phyloP scores from a whole-genome alignment of 2,113 vertebrate species.

The Micromys minutus region DNA sequence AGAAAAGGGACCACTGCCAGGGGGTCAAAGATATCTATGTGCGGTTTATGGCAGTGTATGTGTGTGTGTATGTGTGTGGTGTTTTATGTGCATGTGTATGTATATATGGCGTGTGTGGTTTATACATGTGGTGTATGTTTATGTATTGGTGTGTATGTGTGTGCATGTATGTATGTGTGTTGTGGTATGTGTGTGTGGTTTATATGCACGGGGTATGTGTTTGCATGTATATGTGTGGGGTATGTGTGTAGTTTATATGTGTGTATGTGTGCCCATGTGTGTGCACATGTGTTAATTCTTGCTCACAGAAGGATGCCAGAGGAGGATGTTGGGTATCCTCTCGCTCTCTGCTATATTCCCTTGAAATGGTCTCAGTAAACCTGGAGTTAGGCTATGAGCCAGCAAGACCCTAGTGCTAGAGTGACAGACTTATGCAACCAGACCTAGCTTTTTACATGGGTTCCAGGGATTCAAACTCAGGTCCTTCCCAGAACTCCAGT shows the following conservation, averaged over 20 bases:
- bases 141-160: no score
- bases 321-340: neutral
- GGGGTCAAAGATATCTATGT: neutral
- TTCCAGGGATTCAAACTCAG: neutral
- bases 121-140: neutral
- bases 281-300: neutral
- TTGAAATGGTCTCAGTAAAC: neutral
- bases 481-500: neutral
- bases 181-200: neutral
- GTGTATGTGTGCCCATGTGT: neutral
- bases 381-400: neutral
- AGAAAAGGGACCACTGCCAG: rapidly evolving
- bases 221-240: no score
- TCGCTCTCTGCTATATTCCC: neutral
- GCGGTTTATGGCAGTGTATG: neutral
- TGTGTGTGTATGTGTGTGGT: neutral
- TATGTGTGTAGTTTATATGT: neutral
- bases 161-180: neutral
- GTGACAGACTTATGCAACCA: neutral
- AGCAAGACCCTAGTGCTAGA: neutral
- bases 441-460: neutral
- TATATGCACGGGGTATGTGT: neutral
- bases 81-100: neutral
- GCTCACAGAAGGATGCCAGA: neutral
- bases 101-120: neutral